Conservation (phyloP, 92 coral and sea anemone genomes). For the Epizoanthus ramosus region DNA sequence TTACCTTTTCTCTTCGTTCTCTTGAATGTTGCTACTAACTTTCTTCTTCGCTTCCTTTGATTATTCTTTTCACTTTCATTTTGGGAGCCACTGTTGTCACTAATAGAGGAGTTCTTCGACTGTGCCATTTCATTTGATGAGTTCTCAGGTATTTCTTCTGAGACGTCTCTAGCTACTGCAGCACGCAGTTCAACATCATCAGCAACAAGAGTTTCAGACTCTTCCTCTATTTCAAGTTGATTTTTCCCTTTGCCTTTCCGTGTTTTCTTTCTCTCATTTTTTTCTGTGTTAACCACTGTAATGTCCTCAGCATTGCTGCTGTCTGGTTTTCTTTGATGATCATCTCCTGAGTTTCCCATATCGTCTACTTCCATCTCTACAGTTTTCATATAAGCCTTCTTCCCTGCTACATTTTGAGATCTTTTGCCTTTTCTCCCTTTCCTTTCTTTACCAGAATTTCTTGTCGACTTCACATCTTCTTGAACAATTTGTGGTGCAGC, state of each 20-base stretch:
- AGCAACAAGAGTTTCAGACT: neutral
- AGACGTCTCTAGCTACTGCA: neutral
- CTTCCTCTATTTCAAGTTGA: conserved; percentile 3
- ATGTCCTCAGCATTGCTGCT: neutral
- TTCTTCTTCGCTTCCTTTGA: conserved; percentile 11
- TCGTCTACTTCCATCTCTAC: neutral
- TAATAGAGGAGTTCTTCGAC: no score
- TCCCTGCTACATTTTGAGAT: neutral
- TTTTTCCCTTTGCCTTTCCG: neutral
- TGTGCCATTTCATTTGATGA: no score
- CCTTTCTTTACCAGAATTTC: neutral
- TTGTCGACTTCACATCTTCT: neutral
- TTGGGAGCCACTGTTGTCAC: neutral
- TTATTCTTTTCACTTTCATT: conserved; percentile 1
- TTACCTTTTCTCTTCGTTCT: conserved; percentile 16
- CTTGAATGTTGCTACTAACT: neutral
- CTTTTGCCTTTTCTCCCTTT: neutral
- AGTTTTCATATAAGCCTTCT: neutral
- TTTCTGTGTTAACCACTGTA: neutral
- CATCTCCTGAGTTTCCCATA: neutral
- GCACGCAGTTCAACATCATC: neutral
- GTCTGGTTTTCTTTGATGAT: neutral
- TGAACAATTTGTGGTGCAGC: neutral
- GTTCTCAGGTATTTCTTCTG: neutral
- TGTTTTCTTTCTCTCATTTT: conserved; percentile 3